Base-by-base conservation (phyloP, 2,888 invertebrate species). In the Bellardia bayeri region DNA sequence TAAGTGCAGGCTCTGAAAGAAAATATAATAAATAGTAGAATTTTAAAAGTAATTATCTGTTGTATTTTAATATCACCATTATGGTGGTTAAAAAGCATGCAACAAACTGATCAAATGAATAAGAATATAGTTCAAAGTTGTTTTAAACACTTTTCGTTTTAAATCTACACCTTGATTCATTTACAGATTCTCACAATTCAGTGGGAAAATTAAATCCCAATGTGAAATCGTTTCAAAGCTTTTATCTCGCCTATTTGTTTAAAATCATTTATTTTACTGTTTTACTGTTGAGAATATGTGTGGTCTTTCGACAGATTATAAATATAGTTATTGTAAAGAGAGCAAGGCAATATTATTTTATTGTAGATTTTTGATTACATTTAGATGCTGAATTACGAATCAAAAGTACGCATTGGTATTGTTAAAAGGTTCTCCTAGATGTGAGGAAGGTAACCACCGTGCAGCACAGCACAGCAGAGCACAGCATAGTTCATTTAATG, bases 371-470 rank as follows among this genome's bases (percentile, higher is more conserved):
- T 40, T 16, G 14, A 56, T 68, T 42, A 33, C 40, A 61, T 61
- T 80, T 80, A 58, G n/a, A 68, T 82, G 61, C 23, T 69, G 51
- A 61, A 61, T 45, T 63, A 76, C 58, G 75, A 75, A 61, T 68
- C 51, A 68, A 80, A 61, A 30, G 23, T 58, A 66, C 14, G 40
- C 63, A 45, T 42, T 64, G 16, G 37, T 23, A 54, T 33, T 14
- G 16, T 49, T 54, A 6, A 30, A 79, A 11, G 30, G 8, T 45
- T 16, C 11, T 14, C 0, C 9, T 14, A 23, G 23, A 51, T 37
- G 13, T 42, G 42, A 4, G 33, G 33, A 37, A 63, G 30, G 58
- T 49, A 51, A 66, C 45, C 23, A 23, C 23, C 23, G 23, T 23
- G 23, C 23, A 23, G 23, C 23, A 23, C 23, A 23, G 23, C 3